Evolutionary conservation across 2,888 invertebrate species (phyloP).

Genomic region (Lithophane semibrunnea): DNA sequence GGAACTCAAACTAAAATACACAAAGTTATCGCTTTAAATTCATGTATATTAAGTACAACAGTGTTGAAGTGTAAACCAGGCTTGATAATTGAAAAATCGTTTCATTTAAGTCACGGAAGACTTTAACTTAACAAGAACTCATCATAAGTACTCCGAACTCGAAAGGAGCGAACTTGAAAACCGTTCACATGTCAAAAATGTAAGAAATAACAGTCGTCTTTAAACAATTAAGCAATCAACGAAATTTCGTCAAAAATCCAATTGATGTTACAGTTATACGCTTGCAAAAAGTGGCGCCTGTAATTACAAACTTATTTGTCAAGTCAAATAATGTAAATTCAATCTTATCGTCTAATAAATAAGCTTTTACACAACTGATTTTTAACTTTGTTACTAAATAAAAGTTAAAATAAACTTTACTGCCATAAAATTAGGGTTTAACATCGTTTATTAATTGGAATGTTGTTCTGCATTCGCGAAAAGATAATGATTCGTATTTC

Average conservation of each 20-base stretch:
- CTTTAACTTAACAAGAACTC: slow-evolving; percentile 53
- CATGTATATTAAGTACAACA: not conserved
- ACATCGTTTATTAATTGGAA: slow-evolving; percentile 35
- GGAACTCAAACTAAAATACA: not conserved
- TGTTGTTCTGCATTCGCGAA: slow-evolving; percentile 75
- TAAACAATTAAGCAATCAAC: slow-evolving; percentile 87
- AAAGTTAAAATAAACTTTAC: slow-evolving; percentile 62
- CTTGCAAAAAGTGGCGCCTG: slow-evolving; percentile 81
- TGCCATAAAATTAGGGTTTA: slow-evolving; percentile 44
- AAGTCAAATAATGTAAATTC: slow-evolving; percentile 15
- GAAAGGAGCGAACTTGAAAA: slow-evolving; percentile 51
- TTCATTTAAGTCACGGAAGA: slow-evolving; percentile 30
- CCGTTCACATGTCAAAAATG: slow-evolving; percentile 73
- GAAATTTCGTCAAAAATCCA: slow-evolving; percentile 82
- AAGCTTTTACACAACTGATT: slow-evolving; percentile 22
- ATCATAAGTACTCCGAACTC: slow-evolving; percentile 57
- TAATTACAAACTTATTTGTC: slow-evolving; percentile 59
- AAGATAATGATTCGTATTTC: slow-evolving; percentile 86
- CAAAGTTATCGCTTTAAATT: not conserved
- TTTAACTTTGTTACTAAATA: not conserved
- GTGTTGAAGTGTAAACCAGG: slow-evolving; percentile 9
- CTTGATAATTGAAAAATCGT: slow-evolving; percentile 44
- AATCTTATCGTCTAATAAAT: slow-evolving; percentile 26
- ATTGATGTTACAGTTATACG: slow-evolving; percentile 83
- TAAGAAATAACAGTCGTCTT: slow-evolving; percentile 79